Evolutionary conservation across 2,113 vertebrate species (phyloP).

Genomic region (Brachyistius frenatus): DNA sequence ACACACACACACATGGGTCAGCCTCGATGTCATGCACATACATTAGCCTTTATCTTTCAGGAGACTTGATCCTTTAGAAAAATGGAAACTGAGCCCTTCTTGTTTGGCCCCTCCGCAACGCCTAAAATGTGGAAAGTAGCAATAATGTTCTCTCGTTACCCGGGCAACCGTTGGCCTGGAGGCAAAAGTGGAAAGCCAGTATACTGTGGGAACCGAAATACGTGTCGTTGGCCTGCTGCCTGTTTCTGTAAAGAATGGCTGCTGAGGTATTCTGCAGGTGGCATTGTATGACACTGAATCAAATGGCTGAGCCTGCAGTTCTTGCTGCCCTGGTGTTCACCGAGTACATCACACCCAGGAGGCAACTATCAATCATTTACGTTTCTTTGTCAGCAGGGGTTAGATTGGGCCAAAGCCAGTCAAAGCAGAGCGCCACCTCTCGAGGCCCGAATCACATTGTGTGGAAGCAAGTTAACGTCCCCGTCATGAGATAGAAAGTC

Average conservation of each 20-base stretch:
- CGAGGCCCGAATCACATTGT: slow-evolving; percentile 10
- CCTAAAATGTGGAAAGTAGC: slow-evolving; percentile 38
- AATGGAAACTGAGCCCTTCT: slow-evolving; percentile 25
- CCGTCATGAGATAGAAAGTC: background rate
- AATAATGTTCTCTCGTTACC: slow-evolving; percentile 15
- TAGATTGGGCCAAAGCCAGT: slow-evolving; percentile 32
- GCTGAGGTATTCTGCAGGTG: slow-evolving; percentile 49
- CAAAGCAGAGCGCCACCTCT: slow-evolving; percentile 2
- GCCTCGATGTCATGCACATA: slow-evolving; percentile 42
- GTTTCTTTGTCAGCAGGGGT: slow-evolving; percentile 37
- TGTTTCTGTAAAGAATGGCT: slow-evolving; percentile 49
- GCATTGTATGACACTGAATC: slow-evolving; percentile 37
- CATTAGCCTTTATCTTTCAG: slow-evolving; percentile 38
- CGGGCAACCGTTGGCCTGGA: slow-evolving; percentile 18
- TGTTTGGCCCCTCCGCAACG: slow-evolving; percentile 5
- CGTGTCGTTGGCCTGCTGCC: slow-evolving; percentile 56
- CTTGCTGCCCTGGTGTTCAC: slow-evolving; percentile 39
- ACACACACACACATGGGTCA: background rate
- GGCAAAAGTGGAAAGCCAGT: slow-evolving; percentile 34
- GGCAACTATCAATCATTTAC: slow-evolving; percentile 43
- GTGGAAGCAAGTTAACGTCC: slow-evolving; percentile 21
- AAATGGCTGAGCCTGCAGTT: slow-evolving; percentile 39
- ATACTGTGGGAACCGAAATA: slow-evolving; percentile 57
- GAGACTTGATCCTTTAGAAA: slow-evolving; percentile 9
- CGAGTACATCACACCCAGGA: slow-evolving; percentile 18